phyloP scores from a whole-genome alignment of 2,113 vertebrate genomes.

The Eubucco bourcierii region DNA sequence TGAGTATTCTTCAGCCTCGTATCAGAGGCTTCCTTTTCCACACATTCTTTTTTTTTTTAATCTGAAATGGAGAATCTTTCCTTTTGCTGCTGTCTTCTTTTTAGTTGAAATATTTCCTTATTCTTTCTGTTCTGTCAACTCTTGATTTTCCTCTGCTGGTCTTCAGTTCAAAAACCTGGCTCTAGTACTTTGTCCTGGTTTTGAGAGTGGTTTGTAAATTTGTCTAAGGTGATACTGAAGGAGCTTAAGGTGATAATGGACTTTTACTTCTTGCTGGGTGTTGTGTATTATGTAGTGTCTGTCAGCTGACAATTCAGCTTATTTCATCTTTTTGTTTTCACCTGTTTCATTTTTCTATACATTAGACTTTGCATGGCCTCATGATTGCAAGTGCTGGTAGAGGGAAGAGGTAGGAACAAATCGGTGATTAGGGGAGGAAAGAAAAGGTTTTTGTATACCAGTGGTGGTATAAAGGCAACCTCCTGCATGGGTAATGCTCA shows the following conservation, averaged over 20 bases:
- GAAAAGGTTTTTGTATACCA: background rate
- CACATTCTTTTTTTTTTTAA: background rate
- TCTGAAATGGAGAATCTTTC: background rate
- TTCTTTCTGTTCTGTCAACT: background rate
- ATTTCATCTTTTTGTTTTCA: background rate
- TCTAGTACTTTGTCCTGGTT: background rate
- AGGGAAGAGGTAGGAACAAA: background rate
- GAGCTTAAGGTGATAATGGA: background rate
- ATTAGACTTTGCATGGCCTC: fast-evolving
- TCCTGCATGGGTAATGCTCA: background rate
- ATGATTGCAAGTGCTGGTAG: background rate
- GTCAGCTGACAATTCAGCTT: background rate
- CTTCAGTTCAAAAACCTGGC: background rate
- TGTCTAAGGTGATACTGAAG: background rate
- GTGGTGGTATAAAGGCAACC: background rate
- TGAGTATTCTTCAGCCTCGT: background rate
- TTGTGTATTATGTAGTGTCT: background rate
- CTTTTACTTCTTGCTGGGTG: background rate
- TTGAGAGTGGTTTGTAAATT: background rate
- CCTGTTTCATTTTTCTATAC: background rate
- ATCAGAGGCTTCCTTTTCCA: background rate
- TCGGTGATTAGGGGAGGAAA: background rate
- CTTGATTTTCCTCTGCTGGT: background rate
- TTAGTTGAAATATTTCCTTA: background rate
- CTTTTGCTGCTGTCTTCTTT: background rate